Evolutionary conservation across 2,888 invertebrate genomes (phyloP), one percentile per base, ranked within the genome.

Genomic region (Macrophya alboannulata): DNA sequence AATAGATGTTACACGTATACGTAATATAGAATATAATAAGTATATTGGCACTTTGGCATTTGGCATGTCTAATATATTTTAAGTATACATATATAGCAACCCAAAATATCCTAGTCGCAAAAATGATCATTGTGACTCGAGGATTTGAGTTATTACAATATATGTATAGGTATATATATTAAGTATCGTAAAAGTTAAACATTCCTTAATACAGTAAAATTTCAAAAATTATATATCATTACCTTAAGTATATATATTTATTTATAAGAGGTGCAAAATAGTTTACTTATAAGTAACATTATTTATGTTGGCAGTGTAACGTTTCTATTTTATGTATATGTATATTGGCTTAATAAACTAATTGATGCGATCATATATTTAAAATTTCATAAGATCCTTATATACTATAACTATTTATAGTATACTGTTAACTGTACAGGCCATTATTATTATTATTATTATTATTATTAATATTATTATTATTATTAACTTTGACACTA

Each of bases 231-330:
- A 72, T 37, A 37, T 59, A 82, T 82, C 45, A 21, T 3, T 65
- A 62, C 85, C 76, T 86, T 86, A 88, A 68, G 72, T 37, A 68
- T 68, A 62, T 83, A 85, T n/a, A n/a, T n/a, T n/a, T n/a, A n/a
- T n/a, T n/a, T n/a, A n/a, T 71, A 85, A 86, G 83, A 86, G 81
- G 84, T 84, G 86, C 85, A 84, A 87, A 86, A 85, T 85, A 87
- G 62, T 51, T 86, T 77, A 77, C 76, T 87, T 85, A 85, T 17
- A 84, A 83, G 68, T 83, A 83, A 68, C 21, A 25, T 76, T 31
- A 51, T 62, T 79, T 72, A 81, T 86, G 68, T 86, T 81, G 86
- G 86, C 86, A 87, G 86, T 88, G 85, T 85, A n/a, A 62, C 59
- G n/a, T n/a, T 79, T 62, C 25, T 68, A 68, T 68, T 81, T 62